A percentile compares a stretch with the other conserved stretches of the same genome.
Conservation (phyloP, 2,888 invertebrate species). For the Balanococcus diminutus region DNA sequence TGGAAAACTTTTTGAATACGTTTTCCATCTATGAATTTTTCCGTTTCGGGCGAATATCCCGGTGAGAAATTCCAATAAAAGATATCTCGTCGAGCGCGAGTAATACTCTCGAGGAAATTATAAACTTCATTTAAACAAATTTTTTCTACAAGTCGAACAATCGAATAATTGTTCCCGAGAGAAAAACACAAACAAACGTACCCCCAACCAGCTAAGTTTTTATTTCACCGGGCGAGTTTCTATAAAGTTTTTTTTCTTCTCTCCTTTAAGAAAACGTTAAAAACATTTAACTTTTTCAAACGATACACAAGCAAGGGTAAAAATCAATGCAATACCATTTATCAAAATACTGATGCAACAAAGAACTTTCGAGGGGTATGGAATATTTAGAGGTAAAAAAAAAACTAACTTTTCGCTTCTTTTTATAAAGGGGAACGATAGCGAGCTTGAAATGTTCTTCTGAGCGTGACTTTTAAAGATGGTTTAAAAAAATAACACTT, state of each 20-base stretch:
- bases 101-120: slow-evolving; percentile 31
- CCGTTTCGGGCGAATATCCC: background rate
- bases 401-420: slow-evolving; percentile 22
- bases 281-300: slow-evolving; percentile 49
- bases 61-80: background rate
- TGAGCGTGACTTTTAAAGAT: slow-evolving; percentile 35
- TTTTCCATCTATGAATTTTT: slow-evolving; percentile 24
- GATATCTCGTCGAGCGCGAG: background rate
- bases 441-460: slow-evolving; percentile 42
- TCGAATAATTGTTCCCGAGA: slow-evolving; percentile 16
- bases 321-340: slow-evolving; percentile 52
- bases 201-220: background rate
- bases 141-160: slow-evolving; percentile 29
- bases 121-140: slow-evolving; percentile 33
- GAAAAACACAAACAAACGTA: background rate
- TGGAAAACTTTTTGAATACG: slow-evolving; percentile 10
- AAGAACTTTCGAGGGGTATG: slow-evolving; percentile 50
- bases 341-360: slow-evolving; percentile 50
- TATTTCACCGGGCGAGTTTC: slow-evolving; percentile 22
- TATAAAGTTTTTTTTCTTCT: slow-evolving; percentile 8
- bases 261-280: slow-evolving; percentile 45
- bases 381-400: slow-evolving; percentile 45
- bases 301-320: slow-evolving; percentile 47
- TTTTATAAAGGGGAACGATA: slow-evolving; percentile 40
- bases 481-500: slow-evolving; percentile 33